Evolutionary conservation across 2,113 vertebrate genomes (phyloP).

Genomic region (Calyptommatus sinebrachiatus): DNA sequence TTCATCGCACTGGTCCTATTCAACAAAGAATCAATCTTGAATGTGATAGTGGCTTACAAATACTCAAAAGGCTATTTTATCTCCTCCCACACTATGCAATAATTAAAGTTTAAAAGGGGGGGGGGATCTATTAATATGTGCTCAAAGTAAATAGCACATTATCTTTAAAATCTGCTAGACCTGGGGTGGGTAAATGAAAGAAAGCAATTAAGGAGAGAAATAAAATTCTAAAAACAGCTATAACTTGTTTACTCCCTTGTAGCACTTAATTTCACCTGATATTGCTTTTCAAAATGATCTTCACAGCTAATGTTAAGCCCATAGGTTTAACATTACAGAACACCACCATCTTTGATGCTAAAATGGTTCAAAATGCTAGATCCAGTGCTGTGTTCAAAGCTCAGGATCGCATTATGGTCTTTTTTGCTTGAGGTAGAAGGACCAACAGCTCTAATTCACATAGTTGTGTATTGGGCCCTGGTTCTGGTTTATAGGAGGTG

Average conservation of each 20-base stretch:
- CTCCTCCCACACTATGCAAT: no score
- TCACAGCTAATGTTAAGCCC: neutral
- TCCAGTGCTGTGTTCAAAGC: neutral
- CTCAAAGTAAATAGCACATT: neutral
- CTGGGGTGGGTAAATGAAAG: neutral
- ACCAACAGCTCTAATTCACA: neutral
- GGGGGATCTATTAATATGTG: no score
- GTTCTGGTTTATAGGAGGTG: neutral
- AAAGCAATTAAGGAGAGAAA: neutral
- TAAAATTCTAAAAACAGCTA: neutral
- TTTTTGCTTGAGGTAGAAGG: neutral
- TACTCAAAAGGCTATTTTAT: no score
- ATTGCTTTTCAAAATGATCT: neutral
- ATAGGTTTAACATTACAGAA: neutral
- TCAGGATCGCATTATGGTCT: no score
- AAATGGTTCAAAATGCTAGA: neutral
- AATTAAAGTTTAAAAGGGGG: neutral
- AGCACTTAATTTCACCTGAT: neutral
- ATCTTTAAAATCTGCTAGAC: neutral
- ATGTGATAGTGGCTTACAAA: no score
- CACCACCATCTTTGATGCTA: neutral
- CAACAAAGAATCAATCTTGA: no score
- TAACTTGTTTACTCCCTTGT: neutral
- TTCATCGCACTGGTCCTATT: no score
- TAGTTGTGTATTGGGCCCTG: no score